phyloP scores from a whole-genome alignment of 2,797 vertebrate species.

The Eospalax fontanierii region DNA sequence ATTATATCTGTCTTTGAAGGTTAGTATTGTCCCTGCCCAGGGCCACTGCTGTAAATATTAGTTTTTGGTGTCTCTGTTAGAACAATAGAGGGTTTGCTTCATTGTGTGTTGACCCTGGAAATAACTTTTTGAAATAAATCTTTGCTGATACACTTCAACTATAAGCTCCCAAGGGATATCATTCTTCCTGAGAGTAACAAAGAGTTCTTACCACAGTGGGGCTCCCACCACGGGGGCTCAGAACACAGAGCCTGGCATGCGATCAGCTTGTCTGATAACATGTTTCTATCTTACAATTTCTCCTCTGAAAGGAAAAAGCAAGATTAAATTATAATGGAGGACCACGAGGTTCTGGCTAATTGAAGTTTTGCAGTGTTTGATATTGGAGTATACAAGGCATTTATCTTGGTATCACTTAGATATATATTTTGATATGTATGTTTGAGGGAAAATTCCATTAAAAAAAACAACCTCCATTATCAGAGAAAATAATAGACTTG shows the following conservation, averaged over 20 bases:
- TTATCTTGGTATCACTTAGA: constrained; percentile 17
- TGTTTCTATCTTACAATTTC: background rate
- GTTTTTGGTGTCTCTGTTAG: background rate
- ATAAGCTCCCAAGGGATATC: background rate
- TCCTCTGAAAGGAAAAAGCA: constrained; percentile 63
- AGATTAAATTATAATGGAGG: constrained; percentile 61
- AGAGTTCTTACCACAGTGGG: constrained; percentile 15
- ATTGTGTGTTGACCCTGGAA: constrained; percentile 31
- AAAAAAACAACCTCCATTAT: background rate
- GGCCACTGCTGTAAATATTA: background rate
- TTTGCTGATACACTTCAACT: constrained; percentile 44
- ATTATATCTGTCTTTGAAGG: background rate
- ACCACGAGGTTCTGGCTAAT: constrained; percentile 13
- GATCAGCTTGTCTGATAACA: constrained; percentile 31
- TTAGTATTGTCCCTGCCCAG: background rate
- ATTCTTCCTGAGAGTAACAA: constrained; percentile 45
- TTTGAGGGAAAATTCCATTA: constrained; percentile 49
- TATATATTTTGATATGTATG: constrained; percentile 13
- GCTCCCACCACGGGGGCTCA: background rate
- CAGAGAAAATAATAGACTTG: constrained; percentile 14
- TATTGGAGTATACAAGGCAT: background rate
- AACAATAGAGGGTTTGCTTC: background rate
- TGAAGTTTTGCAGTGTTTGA: constrained; percentile 25
- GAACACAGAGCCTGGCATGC: background rate
- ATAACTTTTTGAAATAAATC: constrained; percentile 69